A percentile compares a stretch with the other conserved stretches of the same genome.
Evolutionary conservation across 53 echinoderm and acorn worm genomes (phyloP).

Genomic region (Actinopyga echinites): DNA sequence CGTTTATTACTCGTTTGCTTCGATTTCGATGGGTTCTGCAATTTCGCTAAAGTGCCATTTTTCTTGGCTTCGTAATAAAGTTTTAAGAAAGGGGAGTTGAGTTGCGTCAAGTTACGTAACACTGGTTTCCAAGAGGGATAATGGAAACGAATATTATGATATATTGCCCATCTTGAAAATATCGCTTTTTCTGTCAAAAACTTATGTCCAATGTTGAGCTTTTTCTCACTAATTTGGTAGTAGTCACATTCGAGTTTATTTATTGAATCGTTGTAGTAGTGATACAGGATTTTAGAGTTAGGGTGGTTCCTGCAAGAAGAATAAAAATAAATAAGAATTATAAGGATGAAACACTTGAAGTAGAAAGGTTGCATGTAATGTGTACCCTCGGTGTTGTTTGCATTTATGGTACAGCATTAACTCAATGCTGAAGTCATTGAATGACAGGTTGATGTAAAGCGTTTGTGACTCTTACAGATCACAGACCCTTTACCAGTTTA

Average conservation of each 20-base stretch:
- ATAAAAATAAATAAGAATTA: neutral
- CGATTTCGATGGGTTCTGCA: constrained; percentile 5
- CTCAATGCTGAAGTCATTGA: too few relatives aligned
- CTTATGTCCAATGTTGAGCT: constrained; percentile 41
- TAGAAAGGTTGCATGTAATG: too few relatives aligned
- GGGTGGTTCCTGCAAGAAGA: constrained; percentile 2
- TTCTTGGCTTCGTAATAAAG: constrained; percentile 42
- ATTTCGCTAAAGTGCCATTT: constrained; percentile 22
- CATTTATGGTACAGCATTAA: too few relatives aligned
- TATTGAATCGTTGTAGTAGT: constrained; percentile 46
- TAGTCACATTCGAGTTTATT: constrained; percentile 38
- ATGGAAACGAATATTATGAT: constrained; percentile 38
- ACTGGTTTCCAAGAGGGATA: constrained; percentile 48
- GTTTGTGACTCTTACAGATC: too few relatives aligned
- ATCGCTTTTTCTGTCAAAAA: constrained; percentile 47
- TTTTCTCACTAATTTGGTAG: constrained; percentile 12
- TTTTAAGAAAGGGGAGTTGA: constrained; percentile 34
- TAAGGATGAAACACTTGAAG: too few relatives aligned
- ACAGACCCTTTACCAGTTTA: too few relatives aligned
- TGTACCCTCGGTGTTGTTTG: too few relatives aligned
- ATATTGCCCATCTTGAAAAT: constrained; percentile 37
- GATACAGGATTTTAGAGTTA: constrained; percentile 25
- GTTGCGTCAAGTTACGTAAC: constrained; percentile 14
- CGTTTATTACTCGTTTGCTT: neutral
- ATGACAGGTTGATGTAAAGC: too few relatives aligned